Base-by-base conservation (phyloP, 37 sponge, comb jelly and placozoan species). In the Eunapius fragilis region DNA sequence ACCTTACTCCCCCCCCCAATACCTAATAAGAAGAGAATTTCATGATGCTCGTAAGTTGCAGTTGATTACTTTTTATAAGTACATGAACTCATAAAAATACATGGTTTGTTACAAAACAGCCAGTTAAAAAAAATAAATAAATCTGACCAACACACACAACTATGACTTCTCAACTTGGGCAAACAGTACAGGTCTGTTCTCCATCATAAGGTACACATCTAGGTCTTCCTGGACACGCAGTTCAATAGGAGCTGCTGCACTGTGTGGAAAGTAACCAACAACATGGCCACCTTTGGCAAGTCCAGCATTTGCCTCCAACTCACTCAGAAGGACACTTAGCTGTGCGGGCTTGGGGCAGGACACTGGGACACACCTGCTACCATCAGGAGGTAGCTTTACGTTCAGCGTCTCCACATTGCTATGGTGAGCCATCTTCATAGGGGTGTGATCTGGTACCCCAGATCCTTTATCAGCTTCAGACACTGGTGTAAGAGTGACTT, bases 321-420 rank as follows among this genome's bases (percentile, higher is more conserved):
- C 83, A 73, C 87, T 86, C 38, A 91, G 50, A 17, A 86, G 58
- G 0, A 76, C 79, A 33, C 82, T 78, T 12, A 86, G 67, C 25
- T 69, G 9, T 11, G 74, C 74, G 24, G 91, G 91, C 32, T 83
- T 86, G 3, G 82, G 83, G 71, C 87, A 86, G 36, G 83, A 37
- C 10, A 91, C 72, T 31, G 83, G 78, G 13, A 91, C 74, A 30
- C 37, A 76, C 70, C 72, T 72, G 5, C 37, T 47, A 2, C 48
- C 79, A 33, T 79, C 79, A 12, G 34, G 23, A 14, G 71, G 83
- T 24, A 77, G 47, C 0, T 35, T 36, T 2, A 83, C 73, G 11
- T 77, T 67, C 45, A 77, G 58, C 14, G 58, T 58, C 58, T 58
- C 58, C 58, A 58, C 17, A 17, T 58, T 58, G 58, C 58, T 58